Conservation (phyloP, 30 jellyfish, hydroid and myxozoan species). For the Cassiopea andromeda region DNA sequence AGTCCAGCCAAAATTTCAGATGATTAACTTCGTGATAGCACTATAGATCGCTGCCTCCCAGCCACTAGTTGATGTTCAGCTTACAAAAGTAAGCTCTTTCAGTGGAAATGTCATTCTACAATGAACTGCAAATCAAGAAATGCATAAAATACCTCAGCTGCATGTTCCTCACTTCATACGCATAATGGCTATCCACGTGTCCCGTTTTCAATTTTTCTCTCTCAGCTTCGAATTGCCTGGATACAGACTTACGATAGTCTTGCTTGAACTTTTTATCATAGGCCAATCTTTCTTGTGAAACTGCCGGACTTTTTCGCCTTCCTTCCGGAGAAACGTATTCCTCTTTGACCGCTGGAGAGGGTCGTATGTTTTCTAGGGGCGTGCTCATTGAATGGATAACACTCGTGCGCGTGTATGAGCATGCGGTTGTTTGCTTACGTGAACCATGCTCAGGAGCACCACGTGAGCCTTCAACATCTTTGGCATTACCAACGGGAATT, state of each 20-base stretch:
- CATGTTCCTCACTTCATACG: constrained; percentile 62
- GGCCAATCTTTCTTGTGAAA: constrained; percentile 36
- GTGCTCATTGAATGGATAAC: constrained; percentile 89
- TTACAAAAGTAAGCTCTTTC: no score
- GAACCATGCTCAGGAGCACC: constrained; percentile 75
- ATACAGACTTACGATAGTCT: constrained; percentile 53
- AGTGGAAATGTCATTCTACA: no score
- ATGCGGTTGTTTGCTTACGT: constrained; percentile 61
- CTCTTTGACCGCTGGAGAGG: constrained; percentile 61
- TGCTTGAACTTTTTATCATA: constrained; percentile 61
- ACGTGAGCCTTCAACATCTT: constrained; percentile 85
- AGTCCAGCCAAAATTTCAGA: no score
- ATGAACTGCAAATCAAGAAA: not conserved
- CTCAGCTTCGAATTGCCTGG: constrained; percentile 67
- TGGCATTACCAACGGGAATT: constrained; percentile 88
- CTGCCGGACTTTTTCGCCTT: constrained; percentile 62
- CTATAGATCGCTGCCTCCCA: no score
- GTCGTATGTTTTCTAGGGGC: constrained; percentile 61
- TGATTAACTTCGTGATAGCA: no score
- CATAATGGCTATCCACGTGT: constrained; percentile 72
- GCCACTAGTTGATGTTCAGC: no score
- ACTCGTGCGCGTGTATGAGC: constrained; percentile 86
- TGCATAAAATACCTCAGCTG: constrained; percentile 38
- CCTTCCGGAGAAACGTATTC: constrained; percentile 76
- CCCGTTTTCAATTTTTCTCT: constrained; percentile 65